Conservation (phyloP, 1,140 invertebrate genomes). For the Cherax destructor region DNA sequence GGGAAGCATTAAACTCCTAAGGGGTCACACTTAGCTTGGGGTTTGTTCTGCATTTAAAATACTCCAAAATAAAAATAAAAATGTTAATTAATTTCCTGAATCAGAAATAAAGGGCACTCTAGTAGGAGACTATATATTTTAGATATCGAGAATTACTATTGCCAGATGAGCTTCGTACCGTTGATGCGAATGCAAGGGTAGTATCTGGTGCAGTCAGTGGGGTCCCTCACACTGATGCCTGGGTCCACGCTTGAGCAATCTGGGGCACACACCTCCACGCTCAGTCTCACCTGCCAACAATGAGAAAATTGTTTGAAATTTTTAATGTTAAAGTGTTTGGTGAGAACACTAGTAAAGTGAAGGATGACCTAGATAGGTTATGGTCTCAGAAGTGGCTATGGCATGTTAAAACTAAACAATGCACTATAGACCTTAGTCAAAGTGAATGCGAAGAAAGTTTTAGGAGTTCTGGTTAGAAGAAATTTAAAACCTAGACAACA, state of each 20-base stretch:
- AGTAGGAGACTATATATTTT: not conserved
- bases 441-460: too few species aligned
- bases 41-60: too few species aligned
- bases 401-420: too few species aligned
- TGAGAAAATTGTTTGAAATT: not conserved
- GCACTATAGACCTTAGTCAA: too few species aligned
- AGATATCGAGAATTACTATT: too few species aligned
- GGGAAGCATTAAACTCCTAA: too few species aligned
- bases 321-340: not conserved
- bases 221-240: slow-evolving; percentile 11
- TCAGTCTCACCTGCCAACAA: not conserved
- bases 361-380: not conserved
- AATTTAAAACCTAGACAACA: too few species aligned
- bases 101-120: too few species aligned
- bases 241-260: slow-evolving; percentile 13
- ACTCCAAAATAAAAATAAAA: too few species aligned
- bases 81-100: too few species aligned
- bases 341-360: not conserved
- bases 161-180: not conserved
- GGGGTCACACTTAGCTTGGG: too few species aligned
- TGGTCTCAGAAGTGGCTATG: not conserved
- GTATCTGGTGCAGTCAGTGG: slow-evolving; percentile 49
- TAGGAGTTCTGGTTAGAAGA: too few species aligned
- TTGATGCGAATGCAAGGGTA: not conserved
- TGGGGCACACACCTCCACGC: slow-evolving; percentile 29